Evolutionary conservation across 1,140 invertebrate genomes (phyloP), one percentile per base, ranked within the genome.

Genomic region (Vanessa tameamea): DNA sequence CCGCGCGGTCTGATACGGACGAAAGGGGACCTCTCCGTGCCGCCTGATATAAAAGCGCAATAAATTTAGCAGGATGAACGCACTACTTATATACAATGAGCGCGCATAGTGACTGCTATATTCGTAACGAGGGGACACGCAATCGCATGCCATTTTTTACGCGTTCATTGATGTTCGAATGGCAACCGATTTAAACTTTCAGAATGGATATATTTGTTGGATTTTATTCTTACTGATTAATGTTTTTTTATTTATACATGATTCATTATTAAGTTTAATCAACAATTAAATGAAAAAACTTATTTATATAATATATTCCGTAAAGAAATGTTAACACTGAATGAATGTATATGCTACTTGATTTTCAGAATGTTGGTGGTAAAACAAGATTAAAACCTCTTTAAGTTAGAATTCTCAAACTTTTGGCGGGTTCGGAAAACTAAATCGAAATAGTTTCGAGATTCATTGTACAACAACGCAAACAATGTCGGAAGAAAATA

Each of bases 1-100:
- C 86, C 88, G 86, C 84, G 85, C 82, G 83, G 85, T 80, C 87
- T 86, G 89, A 91, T 90, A 90, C 87, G 87, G 85, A 85, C 86
- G 83, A 85, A 90, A 91, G 87, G 89, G 90, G 87, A 85, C 87
- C 86, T 84, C 86, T 84, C 87, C 81, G 87, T 90, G 89, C 89
- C 89, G 88, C 86, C 87, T 90, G 88, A 91, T 92, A 92, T 91
- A 92, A 91, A 92, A 91, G 90, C 89, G 84, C 88, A 90, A 92
- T 92, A 92, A 92, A 92, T 92, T 92, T 90, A 90, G 85, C 87
- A 90, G 90, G 90, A 92, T 92, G 88, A 91, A 91, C 89, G 86
- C 88, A 92, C 87, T 91, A 90, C 86, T 90, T 91, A 91, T 87
- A 89, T 81, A 84, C 83, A 87, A 86, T 82, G 84, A 82, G 83